A percentile compares a stretch with the other conserved stretches of the same genome.
Evolutionary conservation across 2,797 vertebrate species (phyloP).

Genomic region (Craterocephalus amniculus): DNA sequence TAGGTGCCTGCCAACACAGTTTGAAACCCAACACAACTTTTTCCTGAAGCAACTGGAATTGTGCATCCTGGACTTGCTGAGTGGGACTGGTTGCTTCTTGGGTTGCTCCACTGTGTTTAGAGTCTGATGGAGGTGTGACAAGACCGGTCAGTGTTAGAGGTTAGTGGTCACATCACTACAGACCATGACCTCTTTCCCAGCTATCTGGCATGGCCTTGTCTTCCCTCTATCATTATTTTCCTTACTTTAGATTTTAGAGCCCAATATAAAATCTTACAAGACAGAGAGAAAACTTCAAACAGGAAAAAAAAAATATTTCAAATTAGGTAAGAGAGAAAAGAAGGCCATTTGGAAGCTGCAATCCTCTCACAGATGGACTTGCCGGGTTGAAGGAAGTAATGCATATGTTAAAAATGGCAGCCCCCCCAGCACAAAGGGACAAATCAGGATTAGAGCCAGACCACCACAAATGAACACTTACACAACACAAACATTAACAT

Average conservation of each 20-base stretch:
- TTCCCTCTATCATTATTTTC: constrained; percentile 28
- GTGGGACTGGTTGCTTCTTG: constrained; percentile 54
- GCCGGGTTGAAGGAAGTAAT: constrained; percentile 46
- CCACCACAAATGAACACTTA: constrained; percentile 67
- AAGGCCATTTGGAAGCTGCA: constrained; percentile 68
- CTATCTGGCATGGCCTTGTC: constrained; percentile 63
- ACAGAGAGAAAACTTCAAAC: background rate
- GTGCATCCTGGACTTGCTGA: constrained; percentile 25
- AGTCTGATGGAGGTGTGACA: constrained; percentile 64
- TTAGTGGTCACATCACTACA: constrained; percentile 68
- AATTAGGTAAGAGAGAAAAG: constrained; percentile 56
- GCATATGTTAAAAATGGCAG: constrained; percentile 65
- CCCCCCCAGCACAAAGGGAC: constrained; percentile 35
- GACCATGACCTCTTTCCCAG: constrained; percentile 59
- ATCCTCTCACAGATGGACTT: constrained; percentile 69
- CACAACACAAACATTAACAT: constrained; percentile 62
- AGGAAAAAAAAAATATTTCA: background rate
- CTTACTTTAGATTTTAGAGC: constrained; percentile 20
- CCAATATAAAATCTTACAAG: background rate
- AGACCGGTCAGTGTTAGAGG: constrained; percentile 69
- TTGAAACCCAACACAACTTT: constrained; percentile 58
- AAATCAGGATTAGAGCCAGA: constrained; percentile 72
- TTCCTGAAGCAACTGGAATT: constrained; percentile 34
- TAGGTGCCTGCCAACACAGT: constrained; percentile 70
- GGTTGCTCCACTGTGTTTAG: constrained; percentile 74